Base-by-base conservation (phyloP, 1,140 invertebrate species). In the Aphelenchoides fujianensis region DNA sequence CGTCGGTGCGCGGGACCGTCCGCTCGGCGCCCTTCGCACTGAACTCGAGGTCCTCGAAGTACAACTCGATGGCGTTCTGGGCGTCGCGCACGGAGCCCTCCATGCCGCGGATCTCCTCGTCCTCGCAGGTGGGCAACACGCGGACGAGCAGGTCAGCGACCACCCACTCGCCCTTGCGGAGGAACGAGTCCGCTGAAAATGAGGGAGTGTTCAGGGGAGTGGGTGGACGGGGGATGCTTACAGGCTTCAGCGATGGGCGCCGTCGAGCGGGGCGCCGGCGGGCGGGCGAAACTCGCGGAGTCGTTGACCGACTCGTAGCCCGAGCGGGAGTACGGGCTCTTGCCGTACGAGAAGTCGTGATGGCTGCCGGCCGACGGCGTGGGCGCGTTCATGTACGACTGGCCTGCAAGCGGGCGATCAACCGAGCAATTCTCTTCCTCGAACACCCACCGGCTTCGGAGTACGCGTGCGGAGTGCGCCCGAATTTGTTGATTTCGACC, bases 101-200 rank as follows among this genome's bases (percentile, higher is more conserved):
- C 85, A 96, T 92, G 2, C 91, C 91, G 69, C 90, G 90, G 7
- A 97, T 86, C 69, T 91, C 90, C 12, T 88, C 87, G 85, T 97
- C 92, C 63, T 91, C 90, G 81, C 93, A 90, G 0, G 90, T 89
- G 61, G 91, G 90, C 71, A 90, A 89, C 76, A 98, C 91, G 31
- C 90, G 87, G 0, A 90, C 89, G 78, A 93, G 92, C 80, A 98
- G 91, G 74, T 97, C 94, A 0, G 92, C 90, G 3, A 92, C 92
- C 75, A 92, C 91, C 95, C 95, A 98, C 79, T 97, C 89, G 34
- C 86, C 85, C 72, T 84, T 78, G 7, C 80, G 72, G 57, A 69
- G 35, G 23, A 71, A 53, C n/a, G 35, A 19, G 30, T 76, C 73
- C 19, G 79, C 78, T 78, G 31, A 68, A 78, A 73, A 34, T 59